Evolutionary conservation across 2,113 vertebrate species (phyloP).

Genomic region (Cathartes aura): DNA sequence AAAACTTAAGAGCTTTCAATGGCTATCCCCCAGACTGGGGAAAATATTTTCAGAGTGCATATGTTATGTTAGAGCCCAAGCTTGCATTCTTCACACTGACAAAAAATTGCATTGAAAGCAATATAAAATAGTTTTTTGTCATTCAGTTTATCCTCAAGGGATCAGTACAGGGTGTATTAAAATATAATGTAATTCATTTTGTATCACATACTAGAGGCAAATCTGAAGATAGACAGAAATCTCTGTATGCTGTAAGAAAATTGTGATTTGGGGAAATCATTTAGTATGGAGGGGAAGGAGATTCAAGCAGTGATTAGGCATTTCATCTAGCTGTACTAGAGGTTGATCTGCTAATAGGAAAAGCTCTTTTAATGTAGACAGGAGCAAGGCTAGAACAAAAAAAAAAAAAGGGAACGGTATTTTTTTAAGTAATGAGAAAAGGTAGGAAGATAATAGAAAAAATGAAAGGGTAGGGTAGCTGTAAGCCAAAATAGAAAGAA

Average conservation of each 20-base stretch:
- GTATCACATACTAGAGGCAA: neutral
- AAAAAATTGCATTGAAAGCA: constrained; percentile 1
- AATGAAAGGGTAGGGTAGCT: neutral
- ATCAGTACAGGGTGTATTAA: constrained; percentile 27
- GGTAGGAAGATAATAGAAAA: neutral
- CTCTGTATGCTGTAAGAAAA: neutral
- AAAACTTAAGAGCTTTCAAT: neutral
- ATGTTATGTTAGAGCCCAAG: neutral
- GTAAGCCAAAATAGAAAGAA: neutral
- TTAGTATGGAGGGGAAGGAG: neutral
- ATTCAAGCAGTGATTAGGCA: neutral
- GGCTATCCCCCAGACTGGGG: neutral
- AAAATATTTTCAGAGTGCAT: neutral
- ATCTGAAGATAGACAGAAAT: neutral
- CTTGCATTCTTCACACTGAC: neutral
- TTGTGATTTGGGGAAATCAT: neutral
- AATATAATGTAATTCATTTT: constrained; percentile 44
- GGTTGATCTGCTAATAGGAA: neutral
- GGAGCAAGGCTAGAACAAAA: neutral
- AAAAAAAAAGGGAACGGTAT: neutral
- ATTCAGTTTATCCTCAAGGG: neutral
- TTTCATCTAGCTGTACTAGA: neutral
- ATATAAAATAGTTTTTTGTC: constrained; percentile 32
- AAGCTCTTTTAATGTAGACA: neutral
- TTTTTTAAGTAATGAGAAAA: neutral